These are phyloP conservation scores for Papilio machaon DNA, from an alignment of 1,140 invertebrate species.

Conservation along the genomic window DNA sequence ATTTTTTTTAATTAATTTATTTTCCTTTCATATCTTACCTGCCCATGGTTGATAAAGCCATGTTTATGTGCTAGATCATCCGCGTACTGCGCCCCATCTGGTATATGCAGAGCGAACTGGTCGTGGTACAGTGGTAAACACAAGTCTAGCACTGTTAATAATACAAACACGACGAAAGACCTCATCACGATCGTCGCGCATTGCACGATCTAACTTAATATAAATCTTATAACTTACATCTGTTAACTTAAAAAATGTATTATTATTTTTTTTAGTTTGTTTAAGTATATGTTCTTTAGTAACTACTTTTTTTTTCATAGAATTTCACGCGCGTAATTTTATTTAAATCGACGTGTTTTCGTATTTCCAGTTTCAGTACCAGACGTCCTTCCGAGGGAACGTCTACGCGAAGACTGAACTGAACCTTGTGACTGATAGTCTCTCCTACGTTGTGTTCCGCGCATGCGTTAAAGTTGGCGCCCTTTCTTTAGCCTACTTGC, in stretches of 20 bases:
- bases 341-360: not conserved
- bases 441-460: slow-evolving; percentile 49
- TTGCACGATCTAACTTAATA: slow-evolving; percentile 61
- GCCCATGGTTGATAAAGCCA: slow-evolving; percentile 85
- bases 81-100: slow-evolving; percentile 81
- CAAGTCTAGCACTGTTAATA: slow-evolving; percentile 71
- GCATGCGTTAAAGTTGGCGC: slow-evolving; percentile 75
- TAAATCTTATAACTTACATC: slow-evolving; percentile 48
- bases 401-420: slow-evolving; percentile 64
- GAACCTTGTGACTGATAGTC: slow-evolving; percentile 58
- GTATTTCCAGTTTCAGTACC: slow-evolving; percentile 23
- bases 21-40: slow-evolving; percentile 77
- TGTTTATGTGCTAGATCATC: slow-evolving; percentile 83
- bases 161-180: slow-evolving; percentile 65
- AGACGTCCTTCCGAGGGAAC: slow-evolving; percentile 51
- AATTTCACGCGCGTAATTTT: slow-evolving; percentile 27
- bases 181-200: slow-evolving; percentile 71
- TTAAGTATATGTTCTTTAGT: slow-evolving; percentile 30
- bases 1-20: no score
- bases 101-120: slow-evolving; percentile 86
- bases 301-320: not conserved
- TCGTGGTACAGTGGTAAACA: slow-evolving; percentile 82
- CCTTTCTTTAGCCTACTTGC: slow-evolving; percentile 71
- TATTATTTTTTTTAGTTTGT: slow-evolving; percentile 52
- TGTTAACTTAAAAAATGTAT: slow-evolving; percentile 46